phyloP scores from a whole-genome alignment of 2,888 invertebrate species.

The Dynastes tityus region DNA sequence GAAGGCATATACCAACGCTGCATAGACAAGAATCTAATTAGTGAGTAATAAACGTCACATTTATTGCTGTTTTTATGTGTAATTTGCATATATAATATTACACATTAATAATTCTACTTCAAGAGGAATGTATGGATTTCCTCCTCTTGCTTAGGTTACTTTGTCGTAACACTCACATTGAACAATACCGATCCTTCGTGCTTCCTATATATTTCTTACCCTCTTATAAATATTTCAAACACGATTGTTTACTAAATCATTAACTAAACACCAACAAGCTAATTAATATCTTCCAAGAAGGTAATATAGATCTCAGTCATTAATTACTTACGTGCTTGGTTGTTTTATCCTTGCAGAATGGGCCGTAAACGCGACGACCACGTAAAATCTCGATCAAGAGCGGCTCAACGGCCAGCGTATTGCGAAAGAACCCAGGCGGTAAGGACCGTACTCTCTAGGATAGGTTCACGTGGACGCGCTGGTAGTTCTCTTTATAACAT shows the following conservation, averaged over 20 bases:
- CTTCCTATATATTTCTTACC: no score
- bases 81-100: no score
- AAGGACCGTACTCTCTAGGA: constrained; percentile 18
- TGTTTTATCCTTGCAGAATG: constrained; percentile 25
- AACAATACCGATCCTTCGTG: no score
- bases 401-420: constrained; percentile 4
- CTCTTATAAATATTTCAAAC: neutral
- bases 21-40: no score
- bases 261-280: constrained; percentile 21
- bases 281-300: constrained; percentile 31
- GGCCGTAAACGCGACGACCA: constrained; percentile 25
- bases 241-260: constrained; percentile 23
- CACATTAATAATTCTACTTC: no score
- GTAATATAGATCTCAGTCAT: constrained; percentile 36
- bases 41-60: no score
- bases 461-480: constrained; percentile 35
- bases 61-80: no score
- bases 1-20: no score
- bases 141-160: no score
- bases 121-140: no score
- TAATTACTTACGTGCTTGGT: constrained; percentile 31
- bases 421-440: constrained; percentile 32
- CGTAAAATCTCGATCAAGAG: constrained; percentile 24
- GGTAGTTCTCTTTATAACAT: constrained; percentile 48
- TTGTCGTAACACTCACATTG: no score